Conservation (phyloP, 2,888 invertebrate species). For the Chloromyia formosa region DNA sequence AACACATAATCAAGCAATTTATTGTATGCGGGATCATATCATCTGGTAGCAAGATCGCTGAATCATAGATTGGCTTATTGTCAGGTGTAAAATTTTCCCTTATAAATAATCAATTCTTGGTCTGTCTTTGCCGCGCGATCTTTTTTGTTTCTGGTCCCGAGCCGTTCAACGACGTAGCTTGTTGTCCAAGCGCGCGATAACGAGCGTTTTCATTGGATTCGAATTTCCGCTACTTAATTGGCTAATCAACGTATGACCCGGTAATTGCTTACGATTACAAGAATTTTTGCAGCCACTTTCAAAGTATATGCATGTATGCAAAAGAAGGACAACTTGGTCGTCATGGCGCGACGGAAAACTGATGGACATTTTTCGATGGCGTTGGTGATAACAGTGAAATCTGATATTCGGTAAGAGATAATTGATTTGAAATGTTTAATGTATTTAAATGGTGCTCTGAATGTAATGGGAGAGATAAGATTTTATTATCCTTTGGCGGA, state of each 20-base stretch:
- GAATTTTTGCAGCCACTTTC: not conserved
- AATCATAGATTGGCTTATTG: conserved; percentile 32
- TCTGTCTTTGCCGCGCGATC: not conserved
- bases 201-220: conserved; percentile 28
- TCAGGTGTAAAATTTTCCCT: conserved; percentile 41
- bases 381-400: too few relatives aligned
- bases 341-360: not conserved
- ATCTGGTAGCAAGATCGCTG: conserved; percentile 34
- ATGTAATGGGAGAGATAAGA: too few relatives aligned
- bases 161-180: not conserved
- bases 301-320: not conserved
- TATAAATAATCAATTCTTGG: conserved; percentile 39
- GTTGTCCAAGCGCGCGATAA: not conserved
- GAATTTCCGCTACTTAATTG: conserved; percentile 41
- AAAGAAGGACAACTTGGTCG: conserved; percentile 21
- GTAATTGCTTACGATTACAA: conserved; percentile 34
- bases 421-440: too few relatives aligned
- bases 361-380: too few relatives aligned
- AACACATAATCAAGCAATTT: conserved; percentile 24
- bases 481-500: too few relatives aligned
- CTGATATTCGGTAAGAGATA: too few relatives aligned
- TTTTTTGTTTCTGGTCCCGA: conserved; percentile 4
- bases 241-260: conserved; percentile 9
- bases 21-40: conserved; percentile 31
- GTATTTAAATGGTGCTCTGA: too few relatives aligned